Conservation (phyloP, 2,797 vertebrate genomes). For the Cyclopterus lumpus region DNA sequence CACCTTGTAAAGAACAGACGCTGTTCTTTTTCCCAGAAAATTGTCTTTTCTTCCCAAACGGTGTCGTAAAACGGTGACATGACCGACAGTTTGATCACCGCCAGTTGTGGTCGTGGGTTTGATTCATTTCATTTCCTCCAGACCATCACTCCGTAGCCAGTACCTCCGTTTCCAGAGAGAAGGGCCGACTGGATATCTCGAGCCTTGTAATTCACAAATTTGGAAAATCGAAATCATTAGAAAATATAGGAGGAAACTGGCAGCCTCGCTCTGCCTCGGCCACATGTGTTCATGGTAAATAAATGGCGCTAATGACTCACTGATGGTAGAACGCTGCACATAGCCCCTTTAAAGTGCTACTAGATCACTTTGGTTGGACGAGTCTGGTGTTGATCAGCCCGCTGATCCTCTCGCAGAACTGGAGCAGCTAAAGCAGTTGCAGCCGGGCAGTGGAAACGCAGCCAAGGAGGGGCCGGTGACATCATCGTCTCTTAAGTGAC, state of each 20-base stretch:
- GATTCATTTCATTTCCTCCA: constrained; percentile 20
- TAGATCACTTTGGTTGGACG: constrained; percentile 19
- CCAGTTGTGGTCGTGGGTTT: constrained; percentile 1
- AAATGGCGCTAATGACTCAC: constrained; percentile 1
- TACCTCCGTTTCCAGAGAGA: background rate
- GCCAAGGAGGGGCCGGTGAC: constrained; percentile 64
- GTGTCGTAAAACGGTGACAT: constrained; percentile 40
- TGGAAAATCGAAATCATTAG: background rate
- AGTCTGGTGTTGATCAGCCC: constrained; percentile 53
- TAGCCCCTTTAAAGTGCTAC: constrained; percentile 16
- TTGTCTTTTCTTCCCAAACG: constrained; percentile 34
- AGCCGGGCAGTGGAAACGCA: constrained; percentile 28
- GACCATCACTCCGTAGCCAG: background rate
- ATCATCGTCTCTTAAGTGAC: constrained; percentile 72
- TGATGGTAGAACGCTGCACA: constrained; percentile 21
- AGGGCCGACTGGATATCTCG: background rate
- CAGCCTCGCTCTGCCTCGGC: background rate
- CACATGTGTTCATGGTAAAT: background rate
- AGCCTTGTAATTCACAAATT: background rate
- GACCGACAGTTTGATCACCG: constrained; percentile 39
- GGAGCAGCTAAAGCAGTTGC: constrained; percentile 29
- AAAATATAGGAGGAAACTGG: background rate
- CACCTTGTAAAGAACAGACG: constrained; percentile 78
- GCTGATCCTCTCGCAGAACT: constrained; percentile 13
- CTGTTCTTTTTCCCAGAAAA: background rate